Evolutionary conservation across 1,140 invertebrate species (phyloP).

Genomic region (Planococcus citri): DNA sequence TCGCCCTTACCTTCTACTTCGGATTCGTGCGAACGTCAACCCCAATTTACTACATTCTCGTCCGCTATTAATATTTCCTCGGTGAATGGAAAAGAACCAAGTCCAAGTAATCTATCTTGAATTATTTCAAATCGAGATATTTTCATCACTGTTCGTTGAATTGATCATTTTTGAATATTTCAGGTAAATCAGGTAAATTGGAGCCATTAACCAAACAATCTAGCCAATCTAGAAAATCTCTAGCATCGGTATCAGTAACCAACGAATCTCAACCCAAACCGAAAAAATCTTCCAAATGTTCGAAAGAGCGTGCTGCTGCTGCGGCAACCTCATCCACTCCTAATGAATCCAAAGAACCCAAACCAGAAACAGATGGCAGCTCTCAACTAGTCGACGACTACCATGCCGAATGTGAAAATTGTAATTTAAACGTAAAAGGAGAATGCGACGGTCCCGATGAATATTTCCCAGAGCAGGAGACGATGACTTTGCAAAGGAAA

Average conservation of each 20-base stretch:
- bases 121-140: no score
- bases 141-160: no score
- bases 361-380: background rate
- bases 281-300: background rate
- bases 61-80: conserved; percentile 3
- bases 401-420: conserved; percentile 14
- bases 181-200: background rate
- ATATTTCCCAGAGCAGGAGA: background rate
- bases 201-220: background rate
- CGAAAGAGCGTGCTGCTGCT: background rate
- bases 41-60: background rate
- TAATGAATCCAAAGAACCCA: background rate
- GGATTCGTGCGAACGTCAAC: background rate
- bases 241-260: background rate
- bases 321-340: background rate
- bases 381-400: background rate
- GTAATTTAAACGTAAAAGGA: conserved; percentile 5
- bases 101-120: background rate
- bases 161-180: no score
- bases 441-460: background rate
- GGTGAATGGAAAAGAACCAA: background rate
- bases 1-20: conserved; percentile 1
- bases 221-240: background rate
- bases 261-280: background rate
- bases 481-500: conserved; percentile 13